Conservation (phyloP, 2,113 vertebrate genomes). For the Oxyruncus cristatus region DNA sequence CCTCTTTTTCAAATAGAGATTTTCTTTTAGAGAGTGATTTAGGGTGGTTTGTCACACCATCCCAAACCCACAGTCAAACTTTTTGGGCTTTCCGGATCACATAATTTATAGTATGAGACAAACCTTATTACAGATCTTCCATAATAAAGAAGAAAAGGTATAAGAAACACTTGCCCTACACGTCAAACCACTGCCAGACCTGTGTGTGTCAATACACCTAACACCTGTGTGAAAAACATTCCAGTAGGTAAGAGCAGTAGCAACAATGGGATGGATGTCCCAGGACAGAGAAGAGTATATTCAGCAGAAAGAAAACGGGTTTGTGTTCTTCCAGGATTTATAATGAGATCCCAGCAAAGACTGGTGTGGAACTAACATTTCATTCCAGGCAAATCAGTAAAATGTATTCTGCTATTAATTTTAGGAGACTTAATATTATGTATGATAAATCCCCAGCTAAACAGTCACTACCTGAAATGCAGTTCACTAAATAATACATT, state of each 20-base stretch:
- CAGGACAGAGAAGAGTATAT: neutral
- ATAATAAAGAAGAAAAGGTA: neutral
- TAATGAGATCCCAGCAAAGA: neutral
- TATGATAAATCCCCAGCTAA: neutral
- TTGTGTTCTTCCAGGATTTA: neutral
- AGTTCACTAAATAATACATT: neutral
- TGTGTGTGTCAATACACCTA: accelerated
- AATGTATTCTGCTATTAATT: neutral
- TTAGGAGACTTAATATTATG: neutral
- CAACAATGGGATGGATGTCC: neutral
- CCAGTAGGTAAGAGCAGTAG: neutral
- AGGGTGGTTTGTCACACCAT: neutral
- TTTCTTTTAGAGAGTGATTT: neutral
- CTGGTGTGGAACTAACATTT: neutral
- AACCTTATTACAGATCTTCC: neutral
- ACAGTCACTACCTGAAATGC: neutral
- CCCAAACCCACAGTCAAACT: neutral
- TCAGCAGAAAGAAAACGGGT: neutral
- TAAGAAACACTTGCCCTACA: neutral
- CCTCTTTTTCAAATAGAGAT: neutral
- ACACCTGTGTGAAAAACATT: neutral
- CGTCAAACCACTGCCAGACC: neutral
- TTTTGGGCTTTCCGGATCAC: neutral
- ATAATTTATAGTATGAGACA: neutral
- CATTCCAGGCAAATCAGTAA: neutral